phyloP scores from a whole-genome alignment of 1,140 invertebrate species.

The Rhopalosiphum maidis region DNA sequence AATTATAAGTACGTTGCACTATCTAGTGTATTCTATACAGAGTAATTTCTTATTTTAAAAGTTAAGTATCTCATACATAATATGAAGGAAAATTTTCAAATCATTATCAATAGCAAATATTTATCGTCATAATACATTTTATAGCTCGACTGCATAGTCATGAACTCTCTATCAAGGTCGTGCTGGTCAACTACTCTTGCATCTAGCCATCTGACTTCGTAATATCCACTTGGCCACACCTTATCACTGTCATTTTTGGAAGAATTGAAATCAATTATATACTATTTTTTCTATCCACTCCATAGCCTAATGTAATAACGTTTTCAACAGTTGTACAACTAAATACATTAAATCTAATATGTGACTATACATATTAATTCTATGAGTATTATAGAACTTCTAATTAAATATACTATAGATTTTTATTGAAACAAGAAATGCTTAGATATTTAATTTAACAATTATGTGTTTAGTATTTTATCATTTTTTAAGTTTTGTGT shows the following conservation, averaged over 20 bases:
- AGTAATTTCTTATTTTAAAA: not conserved
- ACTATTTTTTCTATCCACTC: not conserved
- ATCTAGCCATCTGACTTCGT: not conserved
- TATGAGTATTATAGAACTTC: not conserved
- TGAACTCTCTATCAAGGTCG: not conserved
- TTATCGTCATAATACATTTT: not conserved
- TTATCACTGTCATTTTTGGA: not conserved
- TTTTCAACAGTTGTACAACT: not conserved
- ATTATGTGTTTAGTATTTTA: not conserved
- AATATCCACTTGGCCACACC: not conserved
- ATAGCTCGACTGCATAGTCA: not conserved
- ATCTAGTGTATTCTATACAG: not conserved
- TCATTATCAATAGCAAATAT: not conserved
- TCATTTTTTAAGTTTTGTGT: not conserved
- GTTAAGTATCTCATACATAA: not conserved
- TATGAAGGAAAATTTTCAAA: not conserved
- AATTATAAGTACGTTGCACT: not conserved
- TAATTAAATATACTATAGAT: not conserved
- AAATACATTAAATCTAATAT: not conserved
- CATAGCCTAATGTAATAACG: not conserved
- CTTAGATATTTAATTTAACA: not conserved
- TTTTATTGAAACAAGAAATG: not conserved
- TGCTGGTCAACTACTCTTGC: not conserved
- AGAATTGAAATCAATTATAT: conserved; percentile 14
- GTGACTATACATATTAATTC: not conserved